A percentile compares a stretch with the other conserved stretches of the same genome.
These are phyloP conservation scores for Apodemus speciosus DNA, from an alignment of 2,113 vertebrate species.

Conservation along the genomic window DNA sequence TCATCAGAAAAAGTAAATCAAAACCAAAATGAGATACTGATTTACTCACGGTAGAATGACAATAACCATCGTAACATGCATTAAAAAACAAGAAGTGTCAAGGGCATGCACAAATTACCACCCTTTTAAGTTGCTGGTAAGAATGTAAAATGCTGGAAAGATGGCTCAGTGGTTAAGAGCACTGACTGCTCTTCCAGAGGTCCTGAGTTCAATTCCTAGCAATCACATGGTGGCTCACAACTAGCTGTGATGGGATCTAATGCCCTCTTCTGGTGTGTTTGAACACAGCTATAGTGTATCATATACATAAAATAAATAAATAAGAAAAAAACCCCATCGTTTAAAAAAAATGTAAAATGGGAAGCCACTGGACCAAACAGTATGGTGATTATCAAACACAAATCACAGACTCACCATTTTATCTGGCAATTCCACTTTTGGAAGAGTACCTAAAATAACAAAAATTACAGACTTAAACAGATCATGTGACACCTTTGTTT, in stretches of 20 bases:
- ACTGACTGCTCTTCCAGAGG: no score
- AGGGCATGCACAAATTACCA: not conserved
- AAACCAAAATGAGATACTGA: not conserved
- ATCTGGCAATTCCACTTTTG: not conserved
- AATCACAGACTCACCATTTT: not conserved
- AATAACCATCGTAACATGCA: not conserved
- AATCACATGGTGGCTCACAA: no score
- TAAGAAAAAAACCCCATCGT: no score
- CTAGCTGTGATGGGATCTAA: no score
- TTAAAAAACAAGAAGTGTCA: not conserved
- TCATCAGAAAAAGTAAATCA: constrained; percentile 39
- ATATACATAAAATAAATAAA: no score
- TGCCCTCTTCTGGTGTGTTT: no score
- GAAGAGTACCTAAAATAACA: not conserved
- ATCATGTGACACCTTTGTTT: not conserved
- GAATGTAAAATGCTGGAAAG: not conserved
- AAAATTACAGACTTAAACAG: not conserved
- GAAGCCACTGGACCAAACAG: not conserved
- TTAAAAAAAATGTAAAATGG: not conserved
- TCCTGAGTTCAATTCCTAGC: no score
- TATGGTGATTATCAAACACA: not conserved
- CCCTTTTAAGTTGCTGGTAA: not conserved
- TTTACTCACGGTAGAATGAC: not conserved
- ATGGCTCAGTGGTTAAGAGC: no score
- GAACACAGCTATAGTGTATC: no score